Evolutionary conservation across 2,113 vertebrate species (phyloP).

Genomic region (Notarius quadriscutis): DNA sequence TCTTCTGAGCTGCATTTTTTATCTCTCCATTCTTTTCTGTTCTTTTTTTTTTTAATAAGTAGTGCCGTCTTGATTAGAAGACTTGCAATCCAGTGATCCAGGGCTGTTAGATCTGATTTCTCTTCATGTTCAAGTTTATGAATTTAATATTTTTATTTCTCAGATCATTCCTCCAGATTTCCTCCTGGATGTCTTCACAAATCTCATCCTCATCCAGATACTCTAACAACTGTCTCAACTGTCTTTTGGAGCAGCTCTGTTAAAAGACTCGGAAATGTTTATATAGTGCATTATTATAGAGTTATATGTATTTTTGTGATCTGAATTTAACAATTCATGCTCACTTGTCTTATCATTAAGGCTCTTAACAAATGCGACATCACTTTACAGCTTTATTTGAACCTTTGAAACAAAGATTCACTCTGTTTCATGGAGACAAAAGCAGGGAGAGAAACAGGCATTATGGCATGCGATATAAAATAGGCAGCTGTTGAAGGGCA

Average conservation of each 20-base stretch:
- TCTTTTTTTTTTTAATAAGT: not conserved
- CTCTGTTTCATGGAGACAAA: conserved; percentile 23
- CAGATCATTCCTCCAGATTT: conserved; percentile 3
- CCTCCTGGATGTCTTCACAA: not conserved
- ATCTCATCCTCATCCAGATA: not conserved
- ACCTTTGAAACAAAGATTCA: conserved; percentile 21
- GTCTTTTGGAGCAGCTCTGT: not conserved
- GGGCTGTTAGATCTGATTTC: not conserved
- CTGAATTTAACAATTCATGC: not conserved
- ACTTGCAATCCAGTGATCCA: conserved; percentile 14
- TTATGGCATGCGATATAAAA: conserved; percentile 40
- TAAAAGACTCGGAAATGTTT: not conserved
- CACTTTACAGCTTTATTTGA: not conserved
- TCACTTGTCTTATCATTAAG: conserved; percentile 1
- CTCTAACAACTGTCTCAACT: not conserved
- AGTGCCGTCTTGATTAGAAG: conserved; percentile 37
- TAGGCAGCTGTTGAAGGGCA: conserved; percentile 70
- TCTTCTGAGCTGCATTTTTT: conserved; percentile 18
- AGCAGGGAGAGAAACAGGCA: conserved; percentile 22
- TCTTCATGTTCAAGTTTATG: conserved; percentile 31
- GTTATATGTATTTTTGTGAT: not conserved
- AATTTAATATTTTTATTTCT: conserved; percentile 7
- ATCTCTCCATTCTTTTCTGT: conserved; percentile 2
- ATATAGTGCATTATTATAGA: not conserved
- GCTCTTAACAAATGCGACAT: not conserved